These are phyloP conservation scores for Acomys russatus DNA, from an alignment of 2,797 vertebrate species.

Conservation along the genomic window DNA sequence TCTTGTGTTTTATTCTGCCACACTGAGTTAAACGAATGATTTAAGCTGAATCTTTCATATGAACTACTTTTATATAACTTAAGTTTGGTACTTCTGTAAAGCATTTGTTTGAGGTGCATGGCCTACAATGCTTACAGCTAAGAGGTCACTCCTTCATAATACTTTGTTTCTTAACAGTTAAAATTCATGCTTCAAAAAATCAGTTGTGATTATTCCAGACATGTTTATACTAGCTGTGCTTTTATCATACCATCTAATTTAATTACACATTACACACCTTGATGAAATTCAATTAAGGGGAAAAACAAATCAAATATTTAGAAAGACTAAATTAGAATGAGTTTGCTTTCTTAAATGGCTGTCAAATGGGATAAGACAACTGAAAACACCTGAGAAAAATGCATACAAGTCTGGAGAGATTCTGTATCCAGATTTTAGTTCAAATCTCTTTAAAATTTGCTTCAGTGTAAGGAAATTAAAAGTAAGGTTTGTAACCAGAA, in stretches of 20 bases:
- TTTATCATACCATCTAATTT: neutral
- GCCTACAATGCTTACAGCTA: neutral
- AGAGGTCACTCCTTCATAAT: neutral
- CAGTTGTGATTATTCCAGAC: neutral
- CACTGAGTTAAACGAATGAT: neutral
- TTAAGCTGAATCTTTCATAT: neutral
- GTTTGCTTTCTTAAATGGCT: slow-evolving; percentile 56
- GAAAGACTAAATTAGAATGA: slow-evolving; percentile 42
- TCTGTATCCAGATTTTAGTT: slow-evolving; percentile 4
- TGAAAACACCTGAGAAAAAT: neutral
- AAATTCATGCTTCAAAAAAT: neutral
- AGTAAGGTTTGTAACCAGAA: neutral
- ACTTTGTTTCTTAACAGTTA: neutral
- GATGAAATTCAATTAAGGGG: neutral
- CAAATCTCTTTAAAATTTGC: slow-evolving; percentile 5
- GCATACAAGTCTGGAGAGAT: neutral
- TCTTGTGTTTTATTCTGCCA: neutral
- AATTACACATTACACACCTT: slow-evolving; percentile 30
- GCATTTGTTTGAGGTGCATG: neutral
- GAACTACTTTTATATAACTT: neutral
- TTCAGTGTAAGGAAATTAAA: neutral
- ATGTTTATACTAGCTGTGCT: neutral
- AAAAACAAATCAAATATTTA: slow-evolving; percentile 49
- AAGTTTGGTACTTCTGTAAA: neutral
- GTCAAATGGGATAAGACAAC: slow-evolving; percentile 53